Percentiles rank a stretch among this genome's conserved stretches.
These are phyloP conservation scores for Andrena haemorrhoa DNA, from an alignment of 2,888 invertebrate genomes.

Conservation along the genomic window DNA sequence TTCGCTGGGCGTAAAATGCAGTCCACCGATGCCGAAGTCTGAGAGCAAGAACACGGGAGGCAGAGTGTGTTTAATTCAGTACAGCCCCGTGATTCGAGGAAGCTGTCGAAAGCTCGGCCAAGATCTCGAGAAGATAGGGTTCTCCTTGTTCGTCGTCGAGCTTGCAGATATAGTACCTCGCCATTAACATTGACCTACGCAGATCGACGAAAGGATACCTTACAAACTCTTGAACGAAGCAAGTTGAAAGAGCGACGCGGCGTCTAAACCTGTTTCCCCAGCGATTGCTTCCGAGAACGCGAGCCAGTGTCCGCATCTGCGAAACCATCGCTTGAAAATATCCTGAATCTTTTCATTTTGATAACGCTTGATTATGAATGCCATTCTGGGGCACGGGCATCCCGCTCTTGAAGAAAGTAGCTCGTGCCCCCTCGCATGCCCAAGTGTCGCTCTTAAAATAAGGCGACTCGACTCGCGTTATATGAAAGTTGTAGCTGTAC, in stretches of 20 bases:
- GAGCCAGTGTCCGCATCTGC: too few relatives aligned
- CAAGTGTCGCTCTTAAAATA: conserved; percentile 18
- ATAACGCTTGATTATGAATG: not conserved
- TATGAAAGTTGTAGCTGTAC: conserved; percentile 10
- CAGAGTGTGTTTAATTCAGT: conserved; percentile 36
- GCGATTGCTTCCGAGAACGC: not conserved
- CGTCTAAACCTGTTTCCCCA: not conserved
- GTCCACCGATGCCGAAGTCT: conserved; percentile 16
- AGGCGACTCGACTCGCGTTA: conserved; percentile 11
- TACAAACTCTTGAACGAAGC: not conserved
- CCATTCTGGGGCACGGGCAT: too few relatives aligned
- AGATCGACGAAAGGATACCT: not conserved
- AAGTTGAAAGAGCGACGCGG: not conserved
- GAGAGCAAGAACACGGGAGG: conserved; percentile 33
- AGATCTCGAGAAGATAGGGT: conserved; percentile 18
- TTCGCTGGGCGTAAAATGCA: conserved; percentile 45
- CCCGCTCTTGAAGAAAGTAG: too few relatives aligned
- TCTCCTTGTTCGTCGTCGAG: conserved; percentile 22
- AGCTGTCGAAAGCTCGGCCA: conserved; percentile 35
- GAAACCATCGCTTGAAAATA: not conserved
- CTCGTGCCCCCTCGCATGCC: not conserved
- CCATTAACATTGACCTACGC: not conserved
- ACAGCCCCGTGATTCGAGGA: conserved; percentile 38
- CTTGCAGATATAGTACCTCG: not conserved
- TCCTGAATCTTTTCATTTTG: too few relatives aligned